A percentile compares a stretch with the other conserved stretches of the same genome.
Evolutionary conservation across 2,797 vertebrate genomes (phyloP).

Genomic region (Sphenodon punctatus): DNA sequence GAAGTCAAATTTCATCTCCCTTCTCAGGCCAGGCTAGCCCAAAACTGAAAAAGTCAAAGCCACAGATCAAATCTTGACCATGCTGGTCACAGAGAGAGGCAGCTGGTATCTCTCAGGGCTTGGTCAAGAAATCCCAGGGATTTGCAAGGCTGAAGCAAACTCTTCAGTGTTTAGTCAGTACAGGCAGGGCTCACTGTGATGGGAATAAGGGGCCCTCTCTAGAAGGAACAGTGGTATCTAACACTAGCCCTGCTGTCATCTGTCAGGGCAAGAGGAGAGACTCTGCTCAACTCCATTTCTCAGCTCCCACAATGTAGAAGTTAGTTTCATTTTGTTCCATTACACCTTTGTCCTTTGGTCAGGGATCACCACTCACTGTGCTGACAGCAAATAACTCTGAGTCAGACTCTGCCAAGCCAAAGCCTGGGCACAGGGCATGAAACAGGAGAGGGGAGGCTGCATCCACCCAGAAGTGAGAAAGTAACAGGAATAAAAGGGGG

Average conservation of each 20-base stretch:
- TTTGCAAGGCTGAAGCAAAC: background rate
- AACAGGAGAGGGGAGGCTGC: background rate
- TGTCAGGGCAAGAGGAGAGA: no score
- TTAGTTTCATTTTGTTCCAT: background rate
- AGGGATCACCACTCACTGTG: constrained; percentile 2
- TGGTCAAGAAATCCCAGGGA: background rate
- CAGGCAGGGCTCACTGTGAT: background rate
- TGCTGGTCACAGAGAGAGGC: background rate
- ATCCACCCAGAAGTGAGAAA: no score
- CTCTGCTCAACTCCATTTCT: background rate
- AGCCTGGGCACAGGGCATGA: constrained; percentile 7
- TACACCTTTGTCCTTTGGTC: background rate
- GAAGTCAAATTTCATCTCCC: background rate
- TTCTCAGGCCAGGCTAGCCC: background rate
- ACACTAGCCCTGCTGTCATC: background rate
- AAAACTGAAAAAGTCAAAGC: background rate
- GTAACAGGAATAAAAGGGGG: background rate
- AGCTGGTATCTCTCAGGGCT: background rate
- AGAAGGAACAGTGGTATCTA: background rate
- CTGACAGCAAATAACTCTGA: background rate
- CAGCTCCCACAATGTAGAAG: background rate
- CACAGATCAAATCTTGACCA: background rate
- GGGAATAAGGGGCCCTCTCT: background rate
- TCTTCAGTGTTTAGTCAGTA: background rate
- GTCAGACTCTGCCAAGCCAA: background rate